Evolutionary conservation across 2,797 vertebrate species (phyloP).

Genomic region (Pseudochirops corinnae): DNA sequence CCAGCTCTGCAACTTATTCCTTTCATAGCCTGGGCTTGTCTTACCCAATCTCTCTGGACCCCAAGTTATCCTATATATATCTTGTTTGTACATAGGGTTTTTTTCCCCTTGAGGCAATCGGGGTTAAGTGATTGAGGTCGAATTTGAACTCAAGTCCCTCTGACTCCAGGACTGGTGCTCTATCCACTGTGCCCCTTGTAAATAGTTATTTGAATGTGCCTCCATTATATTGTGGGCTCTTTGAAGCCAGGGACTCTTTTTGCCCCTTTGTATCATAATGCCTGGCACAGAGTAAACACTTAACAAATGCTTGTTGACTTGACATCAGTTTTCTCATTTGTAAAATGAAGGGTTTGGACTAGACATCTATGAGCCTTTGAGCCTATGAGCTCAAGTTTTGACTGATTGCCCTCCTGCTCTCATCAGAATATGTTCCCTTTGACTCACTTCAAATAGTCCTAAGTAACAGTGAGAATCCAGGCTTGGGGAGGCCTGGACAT

Average conservation of each 20-base stretch:
- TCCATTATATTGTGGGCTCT: not conserved
- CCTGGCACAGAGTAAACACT: not conserved
- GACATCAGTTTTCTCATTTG: not conserved
- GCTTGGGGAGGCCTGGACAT: rapidly evolving
- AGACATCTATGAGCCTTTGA: not conserved
- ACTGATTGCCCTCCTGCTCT: not conserved
- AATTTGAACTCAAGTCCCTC: not conserved
- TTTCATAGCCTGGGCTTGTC: not conserved
- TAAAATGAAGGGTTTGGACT: not conserved
- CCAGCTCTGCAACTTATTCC: not conserved
- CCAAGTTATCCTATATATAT: not conserved
- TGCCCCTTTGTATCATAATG: not conserved
- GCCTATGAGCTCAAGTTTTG: not conserved
- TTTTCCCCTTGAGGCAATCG: not conserved
- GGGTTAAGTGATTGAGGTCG: not conserved
- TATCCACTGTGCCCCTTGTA: not conserved
- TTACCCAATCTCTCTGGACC: not conserved
- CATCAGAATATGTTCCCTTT: not conserved
- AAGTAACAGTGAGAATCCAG: slow-evolving; percentile 11
- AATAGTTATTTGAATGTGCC: not conserved
- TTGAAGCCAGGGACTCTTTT: not conserved
- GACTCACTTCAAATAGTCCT: not conserved
- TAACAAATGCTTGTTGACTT: not conserved
- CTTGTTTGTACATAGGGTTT: not conserved
- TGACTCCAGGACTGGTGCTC: not conserved